A percentile compares a stretch with the other conserved stretches of the same genome.
Evolutionary conservation across 2,797 vertebrate species (phyloP).

Genomic region (Microhierax caerulescens): DNA sequence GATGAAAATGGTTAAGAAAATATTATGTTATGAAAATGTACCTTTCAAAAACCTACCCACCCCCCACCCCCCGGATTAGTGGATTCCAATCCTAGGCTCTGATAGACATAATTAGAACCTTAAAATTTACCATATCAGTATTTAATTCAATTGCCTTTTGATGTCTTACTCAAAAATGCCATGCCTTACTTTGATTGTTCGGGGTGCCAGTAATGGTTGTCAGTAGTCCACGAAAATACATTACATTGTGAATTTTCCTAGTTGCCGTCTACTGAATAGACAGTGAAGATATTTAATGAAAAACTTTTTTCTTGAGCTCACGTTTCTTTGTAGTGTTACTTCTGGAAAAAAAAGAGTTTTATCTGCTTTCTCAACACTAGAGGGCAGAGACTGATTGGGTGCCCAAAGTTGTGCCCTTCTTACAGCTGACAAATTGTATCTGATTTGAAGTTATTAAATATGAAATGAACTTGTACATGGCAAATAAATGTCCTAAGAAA

Average conservation of each 20-base stretch:
- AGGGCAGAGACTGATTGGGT: constrained; percentile 78
- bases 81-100: neutral
- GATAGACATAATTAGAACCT: neutral
- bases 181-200: neutral
- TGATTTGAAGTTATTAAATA: constrained; percentile 60
- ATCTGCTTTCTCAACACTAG: constrained; percentile 83
- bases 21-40: too few species aligned
- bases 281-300: constrained; percentile 36
- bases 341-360: constrained; percentile 41
- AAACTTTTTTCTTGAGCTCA: constrained; percentile 18
- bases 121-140: neutral
- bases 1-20: too few species aligned
- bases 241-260: neutral
- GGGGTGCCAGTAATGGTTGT: neutral
- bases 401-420: constrained; percentile 74
- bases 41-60: too few species aligned
- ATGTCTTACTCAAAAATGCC: neutral
- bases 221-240: neutral
- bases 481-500: neutral
- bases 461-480: constrained; percentile 18
- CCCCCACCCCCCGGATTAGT: neutral
- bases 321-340: neutral
- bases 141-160: neutral
- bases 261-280: neutral
- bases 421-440: constrained; percentile 64